Percentiles rank a stretch among this genome's conserved stretches.
These are phyloP conservation scores for Spinus pinus DNA, from an alignment of 2,797 vertebrate species.

Conservation along the genomic window DNA sequence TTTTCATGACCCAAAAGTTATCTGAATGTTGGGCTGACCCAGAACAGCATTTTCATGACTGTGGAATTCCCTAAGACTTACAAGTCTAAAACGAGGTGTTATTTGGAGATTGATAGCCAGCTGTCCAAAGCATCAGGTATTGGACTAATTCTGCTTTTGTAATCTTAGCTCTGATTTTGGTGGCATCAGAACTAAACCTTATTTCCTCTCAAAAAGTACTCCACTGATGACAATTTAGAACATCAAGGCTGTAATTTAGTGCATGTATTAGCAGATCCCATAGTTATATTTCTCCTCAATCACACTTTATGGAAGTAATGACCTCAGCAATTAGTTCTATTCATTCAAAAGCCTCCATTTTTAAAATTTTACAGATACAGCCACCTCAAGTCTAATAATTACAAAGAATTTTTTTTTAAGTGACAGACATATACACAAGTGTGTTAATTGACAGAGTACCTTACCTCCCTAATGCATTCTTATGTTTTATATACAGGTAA, in stretches of 20 bases:
- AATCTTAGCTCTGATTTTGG: background rate
- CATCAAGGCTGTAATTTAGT: background rate
- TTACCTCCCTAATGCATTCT: constrained; percentile 25
- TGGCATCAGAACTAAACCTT: background rate
- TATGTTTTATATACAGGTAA: constrained; percentile 42
- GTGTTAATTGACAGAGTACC: constrained; percentile 66
- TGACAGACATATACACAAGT: constrained; percentile 25
- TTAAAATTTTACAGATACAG: background rate
- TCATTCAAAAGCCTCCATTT: background rate
- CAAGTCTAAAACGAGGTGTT: accelerated
- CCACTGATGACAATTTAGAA: background rate
- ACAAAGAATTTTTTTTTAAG: background rate
- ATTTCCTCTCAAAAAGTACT: background rate
- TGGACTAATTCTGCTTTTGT: background rate
- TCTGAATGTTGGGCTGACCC: background rate
- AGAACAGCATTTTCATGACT: background rate
- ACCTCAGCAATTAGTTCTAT: background rate
- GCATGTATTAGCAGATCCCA: background rate
- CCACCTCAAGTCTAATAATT: constrained; percentile 23
- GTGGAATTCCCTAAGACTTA: background rate
- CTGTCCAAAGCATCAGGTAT: background rate
- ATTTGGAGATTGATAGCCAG: background rate
- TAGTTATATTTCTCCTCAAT: background rate
- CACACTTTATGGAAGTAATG: background rate
- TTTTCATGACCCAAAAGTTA: background rate